Evolutionary conservation across 2,888 invertebrate genomes (phyloP).

Genomic region (Heliconius ethilla): DNA sequence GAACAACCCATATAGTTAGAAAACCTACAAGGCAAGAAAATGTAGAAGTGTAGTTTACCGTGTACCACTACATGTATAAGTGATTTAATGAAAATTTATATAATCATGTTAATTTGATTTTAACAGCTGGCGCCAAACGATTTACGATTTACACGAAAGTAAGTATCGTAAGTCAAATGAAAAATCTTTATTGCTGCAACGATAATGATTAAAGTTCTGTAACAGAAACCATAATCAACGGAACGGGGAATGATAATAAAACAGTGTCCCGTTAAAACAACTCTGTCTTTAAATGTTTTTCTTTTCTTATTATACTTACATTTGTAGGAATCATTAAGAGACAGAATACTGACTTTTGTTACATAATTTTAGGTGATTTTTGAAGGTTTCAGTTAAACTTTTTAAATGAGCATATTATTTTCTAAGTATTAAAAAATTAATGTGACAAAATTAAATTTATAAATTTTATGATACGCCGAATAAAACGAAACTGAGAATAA

Average conservation of each 20-base stretch:
- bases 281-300: slow-evolving; percentile 1
- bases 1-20: background rate
- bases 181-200: slow-evolving; percentile 20
- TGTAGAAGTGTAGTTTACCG: no score
- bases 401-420: no score
- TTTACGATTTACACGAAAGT: slow-evolving; percentile 37
- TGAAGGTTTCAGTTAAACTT: background rate
- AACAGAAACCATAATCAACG: slow-evolving; percentile 10
- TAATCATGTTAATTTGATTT: slow-evolving; percentile 31
- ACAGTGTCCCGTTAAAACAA: slow-evolving; percentile 28
- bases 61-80: background rate
- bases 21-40: no score
- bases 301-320: background rate
- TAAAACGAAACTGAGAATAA: background rate
- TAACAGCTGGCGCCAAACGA: slow-evolving; percentile 39
- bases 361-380: background rate
- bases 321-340: background rate
- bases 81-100: slow-evolving; percentile 32
- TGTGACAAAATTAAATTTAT: no score
- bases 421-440: background rate
- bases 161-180: background rate
- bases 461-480: background rate
- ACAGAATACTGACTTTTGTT: background rate
- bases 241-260: slow-evolving; percentile 35
- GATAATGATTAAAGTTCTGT: slow-evolving; percentile 23